Evolutionary conservation across 2,113 vertebrate species (phyloP).

Genomic region (Aspiorhynchus laticeps): DNA sequence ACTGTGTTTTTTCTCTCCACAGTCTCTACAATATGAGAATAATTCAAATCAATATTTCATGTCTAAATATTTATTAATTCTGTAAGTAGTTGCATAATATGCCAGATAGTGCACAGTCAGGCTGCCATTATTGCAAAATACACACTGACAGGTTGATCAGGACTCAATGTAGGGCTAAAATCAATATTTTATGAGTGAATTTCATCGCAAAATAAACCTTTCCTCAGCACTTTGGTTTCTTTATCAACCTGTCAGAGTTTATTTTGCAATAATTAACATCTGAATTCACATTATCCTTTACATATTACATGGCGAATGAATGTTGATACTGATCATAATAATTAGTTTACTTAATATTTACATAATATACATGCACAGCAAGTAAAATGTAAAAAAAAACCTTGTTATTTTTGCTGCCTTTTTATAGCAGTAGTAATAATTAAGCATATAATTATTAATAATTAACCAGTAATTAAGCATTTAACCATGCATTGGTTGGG

Average conservation of each 20-base stretch:
- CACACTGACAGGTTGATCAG: background rate
- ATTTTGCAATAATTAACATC: background rate
- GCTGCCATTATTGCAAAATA: background rate
- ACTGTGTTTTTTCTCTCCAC: background rate
- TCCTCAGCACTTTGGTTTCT: background rate
- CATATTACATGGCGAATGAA: background rate
- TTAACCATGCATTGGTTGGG: too few relatives aligned
- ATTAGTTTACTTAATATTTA: background rate
- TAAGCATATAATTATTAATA: too few relatives aligned
- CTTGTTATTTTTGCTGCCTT: too few relatives aligned
- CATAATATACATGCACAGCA: background rate
- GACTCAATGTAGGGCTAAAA: background rate
- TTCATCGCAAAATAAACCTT: background rate
- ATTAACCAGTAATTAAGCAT: too few relatives aligned
- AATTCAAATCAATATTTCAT: background rate
- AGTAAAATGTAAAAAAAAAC: background rate
- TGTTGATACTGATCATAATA: background rate
- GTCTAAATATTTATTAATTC: background rate
- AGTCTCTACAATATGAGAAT: background rate
- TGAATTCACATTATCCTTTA: background rate
- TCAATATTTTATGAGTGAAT: background rate
- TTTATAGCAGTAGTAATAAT: too few relatives aligned
- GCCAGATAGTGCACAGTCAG: background rate
- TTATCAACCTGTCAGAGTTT: background rate
- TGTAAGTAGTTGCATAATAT: background rate